Percentiles rank a stretch among this genome's conserved stretches.
phyloP scores from a whole-genome alignment of 2,888 invertebrate species.

The Sinopyrophorus schimmeli region DNA sequence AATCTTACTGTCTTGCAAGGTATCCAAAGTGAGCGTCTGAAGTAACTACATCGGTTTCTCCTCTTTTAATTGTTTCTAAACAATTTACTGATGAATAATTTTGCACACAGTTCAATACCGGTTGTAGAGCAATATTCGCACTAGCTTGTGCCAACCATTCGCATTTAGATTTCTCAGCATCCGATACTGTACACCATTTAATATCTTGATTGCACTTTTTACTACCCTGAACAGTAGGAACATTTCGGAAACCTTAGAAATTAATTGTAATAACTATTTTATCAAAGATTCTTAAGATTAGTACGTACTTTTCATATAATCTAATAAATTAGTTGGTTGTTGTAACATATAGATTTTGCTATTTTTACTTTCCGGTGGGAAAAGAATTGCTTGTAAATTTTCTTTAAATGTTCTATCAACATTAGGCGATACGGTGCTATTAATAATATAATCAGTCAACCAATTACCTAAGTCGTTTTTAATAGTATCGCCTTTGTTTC shows the following conservation, averaged over 20 bases:
- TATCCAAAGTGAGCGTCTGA: slow-evolving; percentile 67
- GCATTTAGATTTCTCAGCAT: slow-evolving; percentile 63
- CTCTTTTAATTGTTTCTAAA: slow-evolving; percentile 58
- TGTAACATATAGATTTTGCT: slow-evolving; percentile 8
- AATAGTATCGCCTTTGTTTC: slow-evolving; percentile 36
- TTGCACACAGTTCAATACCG: slow-evolving; percentile 60
- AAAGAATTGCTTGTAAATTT: slow-evolving; percentile 8
- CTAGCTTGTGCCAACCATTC: slow-evolving; percentile 62
- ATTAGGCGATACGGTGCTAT: background rate
- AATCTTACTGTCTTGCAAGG: slow-evolving; percentile 62
- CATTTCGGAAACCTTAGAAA: slow-evolving; percentile 14
- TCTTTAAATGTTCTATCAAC: background rate
- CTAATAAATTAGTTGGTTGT: background rate
- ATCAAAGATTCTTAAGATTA: background rate
- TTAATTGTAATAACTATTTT: background rate
- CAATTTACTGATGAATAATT: slow-evolving; percentile 59
- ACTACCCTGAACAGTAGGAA: slow-evolving; percentile 3
- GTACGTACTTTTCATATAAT: slow-evolving; percentile 17
- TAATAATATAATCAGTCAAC: slow-evolving; percentile 47
- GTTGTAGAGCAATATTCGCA: slow-evolving; percentile 62
- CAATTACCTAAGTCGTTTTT: slow-evolving; percentile 50
- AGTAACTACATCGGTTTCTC: slow-evolving; percentile 62
- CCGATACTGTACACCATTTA: slow-evolving; percentile 65
- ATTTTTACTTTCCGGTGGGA: slow-evolving; percentile 8
- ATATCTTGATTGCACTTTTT: slow-evolving; percentile 45